A percentile compares a stretch with the other conserved stretches of the same genome.
Evolutionary conservation across 2,113 vertebrate species (phyloP).

Genomic region (Amazona vittata): DNA sequence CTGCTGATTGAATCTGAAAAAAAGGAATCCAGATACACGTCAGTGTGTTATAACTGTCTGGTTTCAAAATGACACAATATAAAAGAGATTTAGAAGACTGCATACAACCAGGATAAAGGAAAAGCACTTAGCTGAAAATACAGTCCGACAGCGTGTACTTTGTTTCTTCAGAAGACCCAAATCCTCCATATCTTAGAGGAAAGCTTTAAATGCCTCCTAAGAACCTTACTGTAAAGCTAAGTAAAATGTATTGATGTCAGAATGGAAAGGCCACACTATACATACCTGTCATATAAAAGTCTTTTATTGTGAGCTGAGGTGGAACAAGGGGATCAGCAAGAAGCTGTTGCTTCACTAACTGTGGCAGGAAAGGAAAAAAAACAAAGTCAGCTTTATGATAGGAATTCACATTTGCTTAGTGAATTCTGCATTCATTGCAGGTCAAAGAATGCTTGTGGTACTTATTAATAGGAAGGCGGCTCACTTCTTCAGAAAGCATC

Average conservation of each 20-base stretch:
- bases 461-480: not conserved
- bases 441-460: not conserved
- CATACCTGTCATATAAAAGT: constrained; percentile 98
- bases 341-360: constrained; percentile 89
- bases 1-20: constrained; percentile 91
- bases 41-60: not conserved
- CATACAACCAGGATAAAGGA: not conserved
- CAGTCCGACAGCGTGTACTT: not conserved
- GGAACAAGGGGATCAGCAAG: constrained; percentile 89
- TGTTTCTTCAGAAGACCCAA: not conserved
- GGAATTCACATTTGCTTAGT: not conserved
- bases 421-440: not conserved
- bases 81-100: not conserved
- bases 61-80: not conserved
- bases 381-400: not conserved
- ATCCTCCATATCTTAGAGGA: not conserved
- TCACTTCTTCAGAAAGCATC: not conserved
- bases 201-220: not conserved
- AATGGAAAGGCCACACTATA: not conserved
- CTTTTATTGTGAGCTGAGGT: constrained; percentile 91
- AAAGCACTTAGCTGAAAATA: not conserved
- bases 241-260: not conserved
- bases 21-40: not conserved
- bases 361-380: not conserved
- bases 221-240: not conserved